phyloP scores from a whole-genome alignment of 2,113 vertebrate genomes.

The Nannobrachium achirus region DNA sequence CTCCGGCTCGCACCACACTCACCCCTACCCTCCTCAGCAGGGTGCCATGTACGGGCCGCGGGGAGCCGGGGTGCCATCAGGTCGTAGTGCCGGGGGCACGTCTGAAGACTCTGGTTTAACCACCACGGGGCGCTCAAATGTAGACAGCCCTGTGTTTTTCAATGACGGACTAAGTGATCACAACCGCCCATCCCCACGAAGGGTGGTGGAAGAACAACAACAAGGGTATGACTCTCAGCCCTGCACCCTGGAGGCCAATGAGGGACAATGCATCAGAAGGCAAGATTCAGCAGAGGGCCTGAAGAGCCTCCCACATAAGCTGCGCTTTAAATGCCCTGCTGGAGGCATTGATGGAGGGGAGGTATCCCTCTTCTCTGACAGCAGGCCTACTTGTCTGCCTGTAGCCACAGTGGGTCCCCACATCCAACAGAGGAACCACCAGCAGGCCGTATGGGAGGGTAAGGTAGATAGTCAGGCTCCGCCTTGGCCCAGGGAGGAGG shows the following conservation, averaged over 20 bases:
- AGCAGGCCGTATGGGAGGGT: slow-evolving; percentile 36
- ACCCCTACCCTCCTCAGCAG: slow-evolving; percentile 27
- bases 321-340: slow-evolving; percentile 78
- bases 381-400: slow-evolving; percentile 34
- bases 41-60: not conserved
- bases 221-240: slow-evolving; percentile 38
- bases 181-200: slow-evolving; percentile 50
- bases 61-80: not conserved
- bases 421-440: slow-evolving; percentile 47
- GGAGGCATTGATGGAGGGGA: slow-evolving; percentile 44
- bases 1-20: slow-evolving; percentile 2
- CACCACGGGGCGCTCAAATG: slow-evolving; percentile 71
- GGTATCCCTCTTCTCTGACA: slow-evolving; percentile 27
- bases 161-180: slow-evolving; percentile 71
- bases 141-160: slow-evolving; percentile 78
- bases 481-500: slow-evolving; percentile 41
- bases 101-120: slow-evolving; percentile 79
- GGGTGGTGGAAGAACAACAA: slow-evolving; percentile 50
- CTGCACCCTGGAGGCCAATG: slow-evolving; percentile 28
- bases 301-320: slow-evolving; percentile 82
- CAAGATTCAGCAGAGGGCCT: slow-evolving; percentile 57
- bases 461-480: slow-evolving; percentile 7
- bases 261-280: slow-evolving; percentile 29
- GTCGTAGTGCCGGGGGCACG: slow-evolving; percentile 39
- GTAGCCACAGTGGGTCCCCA: slow-evolving; percentile 55